Base-by-base conservation (phyloP, 35 echinoderm and acorn worm species). In the Stichopus chloronotus region DNA sequence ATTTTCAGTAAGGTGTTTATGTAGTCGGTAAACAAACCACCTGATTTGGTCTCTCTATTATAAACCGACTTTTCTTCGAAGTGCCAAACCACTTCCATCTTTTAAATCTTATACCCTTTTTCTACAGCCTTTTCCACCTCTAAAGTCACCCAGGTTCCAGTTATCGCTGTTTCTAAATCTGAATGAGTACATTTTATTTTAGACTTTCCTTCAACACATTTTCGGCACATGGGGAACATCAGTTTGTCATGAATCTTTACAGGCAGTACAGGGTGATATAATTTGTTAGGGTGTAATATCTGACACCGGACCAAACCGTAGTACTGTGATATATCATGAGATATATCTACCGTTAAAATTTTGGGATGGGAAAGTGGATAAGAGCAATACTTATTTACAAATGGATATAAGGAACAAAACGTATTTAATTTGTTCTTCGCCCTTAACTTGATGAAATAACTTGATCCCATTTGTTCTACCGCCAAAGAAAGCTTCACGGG, bases 241-340 rank as follows among this genome's bases (percentile, higher is more conserved):
- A n/a, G n/a, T n/a, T n/a, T n/a, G n/a, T n/a, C n/a, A n/a, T n/a
- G n/a, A n/a, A n/a, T n/a, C n/a, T n/a, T n/a, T n/a, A n/a, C n/a
- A n/a, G n/a, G n/a, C n/a, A n/a, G n/a, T n/a, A n/a, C n/a, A n/a
- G n/a, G 52, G 54, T 94, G 93, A 65, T 57, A 94, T 7, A 94
- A 78, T 8, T 17, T 9, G 12, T 69, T 16, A 9, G 93, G 93
- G 0, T 93, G 87, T 7, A 92, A 25, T 13, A 94, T 77, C 55
- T 90, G 16, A 69, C 95, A 94, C 30, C 82, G 69, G 11, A 96
- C 78, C 23, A 96, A 52, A 74, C 95, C 93, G 63, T 88, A 96
- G 61, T 96, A 93, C 10, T 87, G 56, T 2, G 90, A 81, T 53
- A 94, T 59, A 78, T 93, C 61, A 12, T 88, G 56, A 56, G 91